Percentiles rank a stretch among this genome's conserved stretches.
These are phyloP conservation scores for Meghimatium bilineatum DNA, from an alignment of 2,888 invertebrate genomes.

Conservation along the genomic window DNA sequence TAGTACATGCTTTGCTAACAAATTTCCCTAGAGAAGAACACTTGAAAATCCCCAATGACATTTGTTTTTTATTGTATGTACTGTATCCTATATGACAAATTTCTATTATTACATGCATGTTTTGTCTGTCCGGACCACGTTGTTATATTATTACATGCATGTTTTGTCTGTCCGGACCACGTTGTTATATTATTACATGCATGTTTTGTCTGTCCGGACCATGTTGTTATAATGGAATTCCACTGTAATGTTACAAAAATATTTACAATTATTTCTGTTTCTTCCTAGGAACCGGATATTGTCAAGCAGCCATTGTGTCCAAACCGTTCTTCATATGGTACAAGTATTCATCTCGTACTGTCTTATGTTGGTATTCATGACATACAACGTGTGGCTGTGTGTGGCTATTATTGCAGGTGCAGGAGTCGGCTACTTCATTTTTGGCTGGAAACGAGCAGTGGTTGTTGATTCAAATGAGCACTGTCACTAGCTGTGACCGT, in stretches of 20 bases:
- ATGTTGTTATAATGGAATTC: no score
- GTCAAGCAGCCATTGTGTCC: slow-evolving; percentile 83
- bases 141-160: no score
- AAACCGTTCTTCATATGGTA: slow-evolving; percentile 91
- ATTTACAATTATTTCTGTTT: neutral
- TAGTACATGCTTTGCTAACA: no score
- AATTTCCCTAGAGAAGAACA: no score
- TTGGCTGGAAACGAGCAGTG: slow-evolving; percentile 96
- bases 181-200: no score
- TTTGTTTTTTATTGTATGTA: no score
- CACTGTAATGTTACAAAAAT: neutral
- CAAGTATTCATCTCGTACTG: slow-evolving; percentile 94
- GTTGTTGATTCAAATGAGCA: slow-evolving; percentile 94
- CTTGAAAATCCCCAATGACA: no score
- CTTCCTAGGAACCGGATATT: neutral
- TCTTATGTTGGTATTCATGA: slow-evolving; percentile 97
- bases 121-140: no score
- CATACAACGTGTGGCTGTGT: slow-evolving; percentile 96
- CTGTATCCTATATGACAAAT: no score
- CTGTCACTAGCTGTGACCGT: slow-evolving; percentile 80
- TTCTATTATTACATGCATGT: no score
- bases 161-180: no score
- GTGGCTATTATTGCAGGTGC: slow-evolving; percentile 91
- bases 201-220: no score
- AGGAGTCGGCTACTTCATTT: slow-evolving; percentile 93